A percentile compares a stretch with the other conserved stretches of the same genome.
Evolutionary conservation across 2,797 vertebrate genomes (phyloP).

Genomic region (Spinus pinus): DNA sequence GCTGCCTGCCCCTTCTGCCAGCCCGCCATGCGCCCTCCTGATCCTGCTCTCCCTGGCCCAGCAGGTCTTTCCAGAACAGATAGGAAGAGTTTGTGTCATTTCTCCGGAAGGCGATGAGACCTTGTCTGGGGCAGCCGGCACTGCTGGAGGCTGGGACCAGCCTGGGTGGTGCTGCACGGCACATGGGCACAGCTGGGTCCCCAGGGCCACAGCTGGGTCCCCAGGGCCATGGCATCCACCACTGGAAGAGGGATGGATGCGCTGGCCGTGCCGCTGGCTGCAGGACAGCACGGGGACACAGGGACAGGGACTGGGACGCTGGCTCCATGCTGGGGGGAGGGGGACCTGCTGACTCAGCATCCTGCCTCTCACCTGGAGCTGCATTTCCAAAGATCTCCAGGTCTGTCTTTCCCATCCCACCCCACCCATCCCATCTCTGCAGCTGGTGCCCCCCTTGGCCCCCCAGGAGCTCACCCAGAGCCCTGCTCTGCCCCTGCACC

Average conservation of each 20-base stretch:
- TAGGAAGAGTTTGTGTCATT: conserved; percentile 58
- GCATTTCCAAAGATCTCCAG: neutral
- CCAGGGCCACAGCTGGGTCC: neutral
- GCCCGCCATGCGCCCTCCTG: neutral
- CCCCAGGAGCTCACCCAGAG: neutral
- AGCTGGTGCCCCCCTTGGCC: neutral
- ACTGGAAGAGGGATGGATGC: neutral
- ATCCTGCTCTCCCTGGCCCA: neutral
- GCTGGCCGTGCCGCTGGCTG: rapidly evolving
- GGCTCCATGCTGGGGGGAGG: neutral
- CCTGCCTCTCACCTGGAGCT: neutral
- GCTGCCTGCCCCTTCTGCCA: neutral
- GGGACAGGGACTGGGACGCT: neutral
- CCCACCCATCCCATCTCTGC: too few relatives aligned
- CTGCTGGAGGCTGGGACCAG: neutral
- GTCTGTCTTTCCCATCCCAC: neutral
- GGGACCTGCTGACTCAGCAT: neutral
- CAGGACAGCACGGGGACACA: neutral
- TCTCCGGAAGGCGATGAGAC: conserved; percentile 1
- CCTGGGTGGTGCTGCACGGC: neutral
- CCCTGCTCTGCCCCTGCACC: neutral
- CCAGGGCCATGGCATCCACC: neutral
- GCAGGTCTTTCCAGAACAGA: conserved; percentile 57
- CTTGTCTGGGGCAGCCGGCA: neutral
- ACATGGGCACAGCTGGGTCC: neutral